These are phyloP conservation scores for Bruchidius siliquastri DNA, from an alignment of 2,888 invertebrate species.

Conservation along the genomic window DNA sequence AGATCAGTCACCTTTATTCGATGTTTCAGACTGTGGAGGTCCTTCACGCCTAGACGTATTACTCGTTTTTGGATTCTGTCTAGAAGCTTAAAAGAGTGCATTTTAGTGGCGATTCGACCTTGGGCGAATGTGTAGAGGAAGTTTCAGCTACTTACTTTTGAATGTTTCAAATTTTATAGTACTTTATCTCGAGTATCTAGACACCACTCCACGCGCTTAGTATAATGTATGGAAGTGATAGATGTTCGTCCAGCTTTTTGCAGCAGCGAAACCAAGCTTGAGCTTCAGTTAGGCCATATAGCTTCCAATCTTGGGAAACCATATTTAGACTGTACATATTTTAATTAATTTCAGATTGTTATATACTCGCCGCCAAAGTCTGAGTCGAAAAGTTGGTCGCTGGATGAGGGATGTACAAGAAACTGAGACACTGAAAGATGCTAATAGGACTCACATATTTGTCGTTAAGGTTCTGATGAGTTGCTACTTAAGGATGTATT, in stretches of 20 bases:
- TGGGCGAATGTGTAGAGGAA: too few relatives aligned
- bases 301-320: not conserved
- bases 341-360: constrained; percentile 1
- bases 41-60: too few relatives aligned
- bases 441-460: not conserved
- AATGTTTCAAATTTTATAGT: too few relatives aligned
- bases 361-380: not conserved
- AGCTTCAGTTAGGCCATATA: not conserved
- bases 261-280: not conserved
- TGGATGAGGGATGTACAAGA: not conserved
- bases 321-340: not conserved
- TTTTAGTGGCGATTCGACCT: too few relatives aligned
- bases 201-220: too few relatives aligned
- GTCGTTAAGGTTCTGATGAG: not conserved
- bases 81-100: too few relatives aligned
- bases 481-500: too few relatives aligned
- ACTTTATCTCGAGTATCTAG: too few relatives aligned
- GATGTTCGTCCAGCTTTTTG: not conserved
- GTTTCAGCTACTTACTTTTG: too few relatives aligned
- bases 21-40: too few relatives aligned
- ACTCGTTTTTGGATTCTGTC: too few relatives aligned
- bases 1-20: too few relatives aligned
- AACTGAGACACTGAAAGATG: not conserved
- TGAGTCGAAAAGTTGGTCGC: not conserved
- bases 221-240: not conserved